Evolutionary conservation across 2,113 vertebrate species (phyloP), one percentile per base, ranked within the genome.

Genomic region (Leptobrachium leishanense): DNA sequence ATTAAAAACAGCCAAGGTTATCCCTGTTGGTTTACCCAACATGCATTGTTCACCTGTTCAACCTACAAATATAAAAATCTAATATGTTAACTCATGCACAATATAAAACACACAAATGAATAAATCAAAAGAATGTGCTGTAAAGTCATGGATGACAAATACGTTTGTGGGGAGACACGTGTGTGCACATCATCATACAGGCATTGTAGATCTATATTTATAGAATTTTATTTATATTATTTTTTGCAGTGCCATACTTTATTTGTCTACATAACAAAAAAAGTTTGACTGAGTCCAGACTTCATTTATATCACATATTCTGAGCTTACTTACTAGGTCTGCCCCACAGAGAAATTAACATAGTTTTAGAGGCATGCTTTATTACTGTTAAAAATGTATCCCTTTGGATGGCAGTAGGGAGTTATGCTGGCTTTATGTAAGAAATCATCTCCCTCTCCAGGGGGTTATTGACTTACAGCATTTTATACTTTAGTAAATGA

Each of bases 391-490:
- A 65, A 68, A 50, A 81, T 74, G 54, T 74, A 57, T 68, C 66
- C 78, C 66, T 44, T 74, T 81, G 72, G 65, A 74, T 68, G 53
- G 9, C 78, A 81, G 73, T 66, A 43, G n/a, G 66, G 7, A 74
- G 74, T 74, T 74, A 81, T 68, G 65, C 65, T 68, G 59, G 43
- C 78, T 81, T 81, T 74, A 81, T 74, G 54, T 81, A 43, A 80
- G 64, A 80, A 73, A 80, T 74, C 71, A 81, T 43, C 31, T 39
- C 9, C 12, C 65, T 55, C 78, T 62, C 78, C 31, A 50, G 72
- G 74, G 78, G 65, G 78, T 74, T 68, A 62, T 81, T 74, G 78
- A 81, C 78, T 81, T 81, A 74, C 72, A 81, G 78, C 50, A 81
- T 12, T 31, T 13, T 46, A 65, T 74, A 55, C 71, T 66, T 81